Evolutionary conservation across 1,140 invertebrate species (phyloP).

Genomic region (Parapsyche elsis): DNA sequence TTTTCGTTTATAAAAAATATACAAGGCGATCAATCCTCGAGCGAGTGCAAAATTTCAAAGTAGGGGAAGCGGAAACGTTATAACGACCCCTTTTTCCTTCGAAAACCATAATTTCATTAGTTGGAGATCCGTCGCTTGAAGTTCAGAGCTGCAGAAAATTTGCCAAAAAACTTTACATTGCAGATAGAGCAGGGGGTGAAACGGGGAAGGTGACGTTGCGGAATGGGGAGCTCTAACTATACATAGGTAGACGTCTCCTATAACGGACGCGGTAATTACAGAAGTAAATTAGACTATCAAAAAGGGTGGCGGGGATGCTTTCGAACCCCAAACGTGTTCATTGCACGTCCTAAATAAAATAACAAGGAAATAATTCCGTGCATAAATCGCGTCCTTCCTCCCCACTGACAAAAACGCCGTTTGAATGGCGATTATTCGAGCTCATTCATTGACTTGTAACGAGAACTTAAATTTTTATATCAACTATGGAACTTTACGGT

Average conservation of each 20-base stretch:
- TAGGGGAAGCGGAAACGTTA: slow-evolving; percentile 22
- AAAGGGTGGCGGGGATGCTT: slow-evolving; percentile 29
- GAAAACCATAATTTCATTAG: slow-evolving; percentile 45
- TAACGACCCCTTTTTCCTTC: slow-evolving; percentile 42
- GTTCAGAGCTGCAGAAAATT: slow-evolving; percentile 48
- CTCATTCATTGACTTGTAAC: background rate
- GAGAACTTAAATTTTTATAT: no score
- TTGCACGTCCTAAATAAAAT: slow-evolving; percentile 64
- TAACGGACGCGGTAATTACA: slow-evolving; percentile 51
- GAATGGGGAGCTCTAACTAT: background rate
- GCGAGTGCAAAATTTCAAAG: background rate
- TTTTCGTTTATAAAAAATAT: no score
- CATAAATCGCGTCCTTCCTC: slow-evolving; percentile 61
- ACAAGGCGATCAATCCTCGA: no score
- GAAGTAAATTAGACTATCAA: slow-evolving; percentile 56
- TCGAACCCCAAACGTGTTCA: slow-evolving; percentile 35
- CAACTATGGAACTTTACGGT: no score
- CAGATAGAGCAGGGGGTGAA: slow-evolving; percentile 10
- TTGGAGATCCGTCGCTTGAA: slow-evolving; percentile 29
- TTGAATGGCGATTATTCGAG: slow-evolving; percentile 69
- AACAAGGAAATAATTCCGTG: slow-evolving; percentile 68
- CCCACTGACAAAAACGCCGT: slow-evolving; percentile 58
- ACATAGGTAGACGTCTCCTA: slow-evolving; percentile 26
- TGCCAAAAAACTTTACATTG: slow-evolving; percentile 40
- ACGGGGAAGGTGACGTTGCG: slow-evolving; percentile 15